Conservation (phyloP, 2,113 vertebrate species). For the Ardeotis arabs region DNA sequence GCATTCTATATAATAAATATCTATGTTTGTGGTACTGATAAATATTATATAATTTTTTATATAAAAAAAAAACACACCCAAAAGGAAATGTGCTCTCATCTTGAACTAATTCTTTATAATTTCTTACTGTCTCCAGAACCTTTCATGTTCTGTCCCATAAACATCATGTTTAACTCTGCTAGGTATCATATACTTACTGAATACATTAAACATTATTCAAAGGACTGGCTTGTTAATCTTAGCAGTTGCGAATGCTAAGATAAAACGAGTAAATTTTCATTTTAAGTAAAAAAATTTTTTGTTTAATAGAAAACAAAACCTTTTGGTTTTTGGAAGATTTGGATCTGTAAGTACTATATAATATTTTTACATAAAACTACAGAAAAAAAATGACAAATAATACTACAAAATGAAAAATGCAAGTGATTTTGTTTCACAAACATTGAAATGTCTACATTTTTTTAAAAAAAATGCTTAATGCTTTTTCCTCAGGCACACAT, state of each 20-base stretch:
- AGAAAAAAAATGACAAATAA: neutral
- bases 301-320: neutral
- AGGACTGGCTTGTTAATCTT: neutral
- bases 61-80: neutral
- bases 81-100: neutral
- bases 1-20: neutral
- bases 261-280: neutral
- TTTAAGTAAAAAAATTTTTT: neutral
- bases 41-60: neutral
- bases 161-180: neutral
- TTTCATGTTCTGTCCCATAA: neutral
- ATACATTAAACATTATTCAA: neutral
- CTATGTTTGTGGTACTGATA: neutral
- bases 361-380: neutral
- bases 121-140: neutral
- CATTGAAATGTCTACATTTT: neutral
- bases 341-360: neutral
- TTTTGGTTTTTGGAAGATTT: neutral
- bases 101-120: neutral
- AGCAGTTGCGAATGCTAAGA: neutral
- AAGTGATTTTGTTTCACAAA: neutral
- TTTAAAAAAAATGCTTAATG: neutral
- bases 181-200: neutral
- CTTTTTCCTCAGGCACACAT: neutral
- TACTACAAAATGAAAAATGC: neutral